Conservation (phyloP, 2,888 invertebrate genomes). For the Trichopria drosophilae region DNA sequence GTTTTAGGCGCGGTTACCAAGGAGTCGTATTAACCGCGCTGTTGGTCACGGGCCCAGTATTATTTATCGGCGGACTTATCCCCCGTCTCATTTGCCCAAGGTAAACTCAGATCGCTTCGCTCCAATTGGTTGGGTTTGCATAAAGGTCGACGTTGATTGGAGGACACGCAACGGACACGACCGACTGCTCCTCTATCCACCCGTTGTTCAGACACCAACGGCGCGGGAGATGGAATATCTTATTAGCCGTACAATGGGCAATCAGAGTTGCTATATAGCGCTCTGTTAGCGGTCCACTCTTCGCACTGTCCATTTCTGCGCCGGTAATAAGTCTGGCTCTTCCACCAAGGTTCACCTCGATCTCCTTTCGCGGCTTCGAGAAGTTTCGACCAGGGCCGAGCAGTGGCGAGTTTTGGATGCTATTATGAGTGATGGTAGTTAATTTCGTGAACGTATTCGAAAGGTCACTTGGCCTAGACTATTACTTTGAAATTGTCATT, state of each 20-base stretch:
- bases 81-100: slow-evolving; percentile 46
- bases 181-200: slow-evolving; percentile 18
- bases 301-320: slow-evolving; percentile 29
- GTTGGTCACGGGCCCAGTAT: slow-evolving; percentile 45
- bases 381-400: no score
- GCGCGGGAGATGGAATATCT: slow-evolving; percentile 52
- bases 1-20: slow-evolving; percentile 41
- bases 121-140: slow-evolving; percentile 41
- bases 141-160: slow-evolving; percentile 44
- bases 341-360: slow-evolving; percentile 20
- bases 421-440: no score
- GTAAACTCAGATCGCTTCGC: slow-evolving; percentile 28
- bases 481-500: no score
- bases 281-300: slow-evolving; percentile 46
- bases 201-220: slow-evolving; percentile 34
- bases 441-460: no score
- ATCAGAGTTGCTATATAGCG: slow-evolving; percentile 53
- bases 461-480: no score
- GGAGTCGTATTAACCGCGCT: slow-evolving; percentile 41
- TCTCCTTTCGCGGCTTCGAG: no score
- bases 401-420: no score
- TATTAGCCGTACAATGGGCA: slow-evolving; percentile 57
- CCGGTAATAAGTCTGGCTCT: slow-evolving; percentile 29
- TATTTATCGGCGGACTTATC: slow-evolving; percentile 52
- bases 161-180: slow-evolving; percentile 25